Evolutionary conservation across 2,797 vertebrate species (phyloP), one percentile per base, ranked within the genome.

Genomic region (Gymnodraco acuticeps): DNA sequence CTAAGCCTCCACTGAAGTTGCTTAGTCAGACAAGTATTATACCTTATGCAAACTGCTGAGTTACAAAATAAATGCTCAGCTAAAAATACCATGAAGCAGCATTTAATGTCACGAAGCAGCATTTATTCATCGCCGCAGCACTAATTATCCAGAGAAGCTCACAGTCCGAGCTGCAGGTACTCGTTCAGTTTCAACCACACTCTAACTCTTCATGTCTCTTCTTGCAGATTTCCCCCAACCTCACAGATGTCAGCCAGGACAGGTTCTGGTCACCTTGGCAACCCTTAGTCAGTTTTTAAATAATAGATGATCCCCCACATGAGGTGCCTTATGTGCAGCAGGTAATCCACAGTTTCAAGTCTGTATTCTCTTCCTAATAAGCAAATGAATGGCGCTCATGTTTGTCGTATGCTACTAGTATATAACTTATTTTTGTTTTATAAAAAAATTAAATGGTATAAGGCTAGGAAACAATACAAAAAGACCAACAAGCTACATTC

Each of bases 221-320:
- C 48, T 53, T 43, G 17, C 42, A 66, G 45, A 45, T 41, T 38
- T 50, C n/a, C 7, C 38, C 47, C 31, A 14, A 62, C 63, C 17
- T 12, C 12, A 7, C 63, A 60, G 2, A 73, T 64, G 64, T 60
- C 14, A 67, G 60, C 43, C 45, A 23, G 47, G 63, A 70, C 73
- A 66, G 42, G 41, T 41, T 59, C 63, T 42, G 52, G 43, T 65
- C 79, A 73, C 38, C 53, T 75, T 69, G 15, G 69, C 54, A 78
- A 43, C 9, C 51, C 46, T 77, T 45, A 31, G 58, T 33, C 53
- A 54, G 31, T 19, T 20, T 52, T 16, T 90, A 52, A 91, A 90
- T 88, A 84, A 86, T 80, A 82, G 20, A 88, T 78, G 51, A 60
- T 17, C 53, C 42, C 16, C 69, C 46, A 70, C 56, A 55, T 63